Percentiles rank a stretch among this genome's conserved stretches.
Conservation (phyloP, 2,797 vertebrate species). For the Notolepis coatsorum region DNA sequence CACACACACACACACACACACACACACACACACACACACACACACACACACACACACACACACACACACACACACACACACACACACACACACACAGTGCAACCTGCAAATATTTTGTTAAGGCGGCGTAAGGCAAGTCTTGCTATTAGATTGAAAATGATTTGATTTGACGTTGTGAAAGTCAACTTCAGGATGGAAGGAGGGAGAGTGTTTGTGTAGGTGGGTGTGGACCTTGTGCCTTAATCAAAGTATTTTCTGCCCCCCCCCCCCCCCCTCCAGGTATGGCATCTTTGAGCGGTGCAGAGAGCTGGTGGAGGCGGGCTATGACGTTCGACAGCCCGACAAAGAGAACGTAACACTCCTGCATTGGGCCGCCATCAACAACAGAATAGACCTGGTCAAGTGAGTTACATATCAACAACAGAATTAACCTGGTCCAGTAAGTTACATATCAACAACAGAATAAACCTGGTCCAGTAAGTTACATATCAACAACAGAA, state of each 20-base stretch:
- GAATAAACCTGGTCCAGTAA: too few relatives aligned
- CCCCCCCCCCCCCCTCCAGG: constrained; percentile 71
- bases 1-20: too few relatives aligned
- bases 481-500: too few relatives aligned
- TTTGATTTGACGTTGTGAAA: constrained; percentile 21
- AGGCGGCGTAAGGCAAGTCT: constrained; percentile 4
- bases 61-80: too few relatives aligned
- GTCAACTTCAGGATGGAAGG: background rate
- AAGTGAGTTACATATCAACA: constrained; percentile 91
- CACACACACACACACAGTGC: too few relatives aligned
- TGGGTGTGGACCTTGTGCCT: constrained; percentile 1
- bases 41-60: too few relatives aligned
- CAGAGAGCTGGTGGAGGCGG: constrained; percentile 97
- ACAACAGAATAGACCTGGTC: constrained; percentile 98
- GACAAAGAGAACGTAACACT: constrained; percentile 99
- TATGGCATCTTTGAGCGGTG: constrained; percentile 98
- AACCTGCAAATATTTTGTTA: too few relatives aligned
- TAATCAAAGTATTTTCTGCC: background rate
- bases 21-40: too few relatives aligned
- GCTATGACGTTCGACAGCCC: constrained; percentile 97
- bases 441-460: too few relatives aligned
- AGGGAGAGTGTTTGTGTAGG: constrained; percentile 1
- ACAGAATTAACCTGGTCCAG: too few relatives aligned
- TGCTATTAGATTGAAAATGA: constrained; percentile 1
- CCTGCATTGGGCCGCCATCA: constrained; percentile 98